Base-by-base conservation (phyloP, 1,140 invertebrate genomes). In the Akabosia matsudoensis region DNA sequence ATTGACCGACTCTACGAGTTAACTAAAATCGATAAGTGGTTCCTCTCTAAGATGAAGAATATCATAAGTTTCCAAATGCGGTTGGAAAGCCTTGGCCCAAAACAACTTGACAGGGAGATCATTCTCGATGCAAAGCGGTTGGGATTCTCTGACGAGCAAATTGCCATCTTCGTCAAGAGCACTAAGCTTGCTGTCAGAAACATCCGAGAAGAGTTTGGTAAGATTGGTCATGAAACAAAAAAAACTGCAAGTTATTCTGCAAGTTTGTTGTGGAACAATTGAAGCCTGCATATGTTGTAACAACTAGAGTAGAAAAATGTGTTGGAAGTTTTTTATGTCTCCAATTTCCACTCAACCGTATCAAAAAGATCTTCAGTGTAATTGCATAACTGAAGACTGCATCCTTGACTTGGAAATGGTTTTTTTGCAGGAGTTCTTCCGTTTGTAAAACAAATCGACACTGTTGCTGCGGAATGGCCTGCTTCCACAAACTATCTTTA, bases 391-490 rank as follows among this genome's bases (percentile, higher is more conserved):
- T 52, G 51, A 52, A 14, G n/a, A 14, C n/a, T n/a, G n/a, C n/a
- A n/a, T n/a, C n/a, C n/a, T n/a, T n/a, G n/a, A n/a, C n/a, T 18
- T 45, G 7, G 37, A 7, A n/a, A 13, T 56, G 22, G 22, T 14
- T 74, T 54, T 52, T 76, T 78, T 78, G 7, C 70, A 83, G 84
- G 82, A 73, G 90, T 99, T 31, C 88, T 86, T 18, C 97, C 97
- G 0, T 93, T 89, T 84, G 93, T 99, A 0, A 98, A 99, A 85
- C 96, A 98, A 87, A 99, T 99, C 79, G 98, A 99, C 86, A 99
- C 98, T 0, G 97, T 99, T 1, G 96, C 98, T 37, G 98, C 96
- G 0, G 98, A 99, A 85, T 99, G 97, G 96, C 98, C 98, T 0
- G 97, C 97, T 0, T 89, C 89, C 10, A 99, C 98, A 0, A 99